A percentile compares a stretch with the other conserved stretches of the same genome.
These are phyloP conservation scores for Malurus melanocephalus DNA, from an alignment of 2,113 vertebrate genomes.

Conservation along the genomic window DNA sequence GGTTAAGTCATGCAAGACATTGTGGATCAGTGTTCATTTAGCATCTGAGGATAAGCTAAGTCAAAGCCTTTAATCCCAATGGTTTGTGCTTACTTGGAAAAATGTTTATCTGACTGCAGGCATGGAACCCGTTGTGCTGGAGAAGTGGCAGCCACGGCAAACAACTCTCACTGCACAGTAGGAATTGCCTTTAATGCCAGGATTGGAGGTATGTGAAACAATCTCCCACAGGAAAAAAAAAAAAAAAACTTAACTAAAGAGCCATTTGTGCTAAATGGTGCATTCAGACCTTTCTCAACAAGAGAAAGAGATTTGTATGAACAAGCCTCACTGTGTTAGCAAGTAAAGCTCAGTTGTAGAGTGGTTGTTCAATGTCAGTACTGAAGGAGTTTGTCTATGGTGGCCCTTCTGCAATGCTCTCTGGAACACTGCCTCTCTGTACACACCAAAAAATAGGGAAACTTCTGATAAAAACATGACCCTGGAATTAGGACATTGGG, in stretches of 20 bases:
- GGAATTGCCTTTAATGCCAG: slow-evolving; percentile 96
- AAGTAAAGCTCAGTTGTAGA: background rate
- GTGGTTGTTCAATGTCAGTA: background rate
- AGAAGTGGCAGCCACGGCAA: slow-evolving; percentile 95
- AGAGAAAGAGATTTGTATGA: background rate
- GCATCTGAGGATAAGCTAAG: background rate
- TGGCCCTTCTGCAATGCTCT: background rate
- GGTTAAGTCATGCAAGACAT: background rate
- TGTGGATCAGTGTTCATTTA: background rate
- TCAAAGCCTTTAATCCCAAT: background rate
- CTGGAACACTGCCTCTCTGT: background rate
- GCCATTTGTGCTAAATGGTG: background rate
- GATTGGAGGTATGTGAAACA: slow-evolving; percentile 88
- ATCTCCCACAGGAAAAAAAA: background rate
- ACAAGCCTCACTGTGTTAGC: background rate
- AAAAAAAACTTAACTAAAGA: background rate
- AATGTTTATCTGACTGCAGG: slow-evolving; percentile 77
- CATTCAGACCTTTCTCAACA: slow-evolving; percentile 1
- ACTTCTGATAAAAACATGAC: background rate
- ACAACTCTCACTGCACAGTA: slow-evolving; percentile 97
- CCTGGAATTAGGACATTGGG: background rate
- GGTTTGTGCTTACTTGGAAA: slow-evolving; percentile 50
- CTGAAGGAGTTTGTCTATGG: background rate
- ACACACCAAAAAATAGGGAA: background rate
- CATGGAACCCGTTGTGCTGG: slow-evolving; percentile 98